Base-by-base conservation (phyloP, 1,140 invertebrate species). In the Musca vetustissima region DNA sequence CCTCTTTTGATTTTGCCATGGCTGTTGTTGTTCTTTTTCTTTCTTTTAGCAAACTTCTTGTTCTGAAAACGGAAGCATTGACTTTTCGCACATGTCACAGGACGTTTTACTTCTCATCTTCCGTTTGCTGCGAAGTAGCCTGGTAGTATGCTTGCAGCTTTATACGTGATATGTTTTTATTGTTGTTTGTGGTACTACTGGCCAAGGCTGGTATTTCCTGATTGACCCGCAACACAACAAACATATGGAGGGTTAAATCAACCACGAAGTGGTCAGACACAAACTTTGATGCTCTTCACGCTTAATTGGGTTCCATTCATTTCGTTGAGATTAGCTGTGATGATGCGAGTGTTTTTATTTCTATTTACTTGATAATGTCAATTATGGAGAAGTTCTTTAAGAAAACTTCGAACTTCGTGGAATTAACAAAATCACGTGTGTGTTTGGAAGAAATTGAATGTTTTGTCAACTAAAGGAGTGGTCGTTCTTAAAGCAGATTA, bases 341-440 rank as follows among this genome's bases (percentile, higher is more conserved):
- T 61, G 57, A 36, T 61, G 57, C 32, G 28, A 61, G 28, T 61
- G 57, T 43, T 61, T 61, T 61, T 61, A 61, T 36, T 61, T 32
- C 43, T 61, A 61, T 61, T 61, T 61, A 61, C 57, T 61, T 61
- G 57, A 61, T 61, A 61, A 61, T 61, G 57, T 61, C 57, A 61
- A 61, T 61, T 61, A 61, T 61, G 28, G n/a, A n/a, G n/a, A 21
- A 43, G 32, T 61, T 61, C 28, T 43, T 61, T 43, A 61, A 11
- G 17, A 61, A 61, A 43, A 6, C 36, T 6, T 43, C 36, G 6
- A 43, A 43, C 36, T 43, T 11, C 4, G 13, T 43, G 36, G 36
- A 7, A 43, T 43, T 43, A 1, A 43, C 6, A 11, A 43, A 43
- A 43, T 43, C 36, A 43, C 11, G 36, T 43, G 36, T 43, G 36